Base-by-base conservation (phyloP, 2,113 vertebrate genomes). In the Madoqua kirkii region DNA sequence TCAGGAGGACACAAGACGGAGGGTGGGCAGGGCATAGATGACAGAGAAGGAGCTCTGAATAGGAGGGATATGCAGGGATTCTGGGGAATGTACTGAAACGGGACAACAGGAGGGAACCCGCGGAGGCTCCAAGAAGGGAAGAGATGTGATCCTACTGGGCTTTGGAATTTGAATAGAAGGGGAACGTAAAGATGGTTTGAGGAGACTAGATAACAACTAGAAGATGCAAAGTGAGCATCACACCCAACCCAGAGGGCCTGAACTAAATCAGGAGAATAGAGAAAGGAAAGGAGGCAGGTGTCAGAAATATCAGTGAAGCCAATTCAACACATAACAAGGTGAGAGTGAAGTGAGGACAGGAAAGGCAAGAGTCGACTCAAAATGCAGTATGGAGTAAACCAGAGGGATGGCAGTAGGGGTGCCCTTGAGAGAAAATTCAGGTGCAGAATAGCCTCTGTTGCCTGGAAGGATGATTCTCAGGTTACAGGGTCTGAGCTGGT, bases 1-100 rank as follows among this genome's bases (percentile, higher is more conserved):
- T 48, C 48, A 86, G 48, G 0, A 52, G 50, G 57, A 88, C 50
- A 86, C 14, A 67, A 87, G 27, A 36, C 5, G 14, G 13, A 62
- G n/a, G 40, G 55, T 17, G 27, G 6, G 19, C 13, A 19, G 19
- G 64, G 45, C 12, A 25, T 1, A 84, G 76, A 48, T 8, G 60
- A 43, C 6, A 81, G 27, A 84, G 36, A 83, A 52, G 36, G 50
- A 33, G 36, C 52, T 74, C 50, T 54, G 52, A 59, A 55, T 4
- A 3, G 1, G n/a, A 45, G 29, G 52, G 29, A 15, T 60, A 17
- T 50, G 27, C 36, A 27, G 71, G 71, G 71, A 43, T 25, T 76
- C 6, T 7, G 2, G 12, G 13, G 12, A 33, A 62, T 4, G 2
- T 16, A 2, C 23, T 25, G 15, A 79, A 59, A 36, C 0, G 29